Evolutionary conservation across 2,888 invertebrate genomes (phyloP), one percentile per base, ranked within the genome.

Genomic region (Patella caerulea): DNA sequence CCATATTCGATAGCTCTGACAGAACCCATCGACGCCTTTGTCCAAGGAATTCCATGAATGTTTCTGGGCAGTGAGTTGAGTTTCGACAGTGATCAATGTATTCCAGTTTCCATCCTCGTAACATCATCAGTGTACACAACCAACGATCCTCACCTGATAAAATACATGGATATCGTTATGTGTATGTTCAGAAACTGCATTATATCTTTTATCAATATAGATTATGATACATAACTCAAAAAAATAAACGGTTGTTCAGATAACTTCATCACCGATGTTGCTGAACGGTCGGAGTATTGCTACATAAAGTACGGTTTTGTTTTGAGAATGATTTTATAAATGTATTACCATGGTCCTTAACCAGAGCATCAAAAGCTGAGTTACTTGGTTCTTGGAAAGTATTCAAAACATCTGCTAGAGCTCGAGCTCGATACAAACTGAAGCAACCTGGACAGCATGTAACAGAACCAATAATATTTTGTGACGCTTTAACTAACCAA

Each of bases 401-500:
- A 15, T 78, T 45, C 77, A 83, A 77, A 72, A 86, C 82, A 73
- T 83, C 84, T 54, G 80, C 75, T 11, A 86, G 77, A 34, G 86
- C 86, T n/a, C 75, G 71, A 12, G 84, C 86, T 24, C 86, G 82
- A 76, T 86, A 86, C 12, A 86, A 75, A 73, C 86, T 86, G 79
- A 86, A 86, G 77, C 86, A 86, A 69, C 86, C 86, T 12, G 86
- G 86, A 71, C 86, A 86, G 73, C 86, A 86, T 75, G 85, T 86
- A 19, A 86, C 86, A 17, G 85, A 86, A 12, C 86, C 86, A 24
- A 86, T 86, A 15, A 86, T 83, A 78, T 86, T 86, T 75, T 86
- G 86, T 2, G 86, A 85, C 17, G 84, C 82, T 73, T 86, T 86
- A 72, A 86, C 86, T 80, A 86, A 80, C 86, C 86, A 86, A 78